phyloP scores from a whole-genome alignment of 2,797 vertebrate genomes.

The Galago senegalensis region DNA sequence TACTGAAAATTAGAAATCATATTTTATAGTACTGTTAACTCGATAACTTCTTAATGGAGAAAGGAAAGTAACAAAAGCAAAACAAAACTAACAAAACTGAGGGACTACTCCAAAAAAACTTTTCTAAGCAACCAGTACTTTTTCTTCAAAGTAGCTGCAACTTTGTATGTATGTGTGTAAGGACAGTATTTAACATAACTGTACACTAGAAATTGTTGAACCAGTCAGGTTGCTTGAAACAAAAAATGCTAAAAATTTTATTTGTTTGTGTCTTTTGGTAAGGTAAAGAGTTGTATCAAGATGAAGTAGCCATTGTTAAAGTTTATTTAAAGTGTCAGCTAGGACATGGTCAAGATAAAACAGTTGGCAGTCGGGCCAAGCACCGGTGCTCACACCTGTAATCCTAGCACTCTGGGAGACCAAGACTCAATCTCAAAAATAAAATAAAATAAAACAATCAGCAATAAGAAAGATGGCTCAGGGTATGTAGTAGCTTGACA shows the following conservation, averaged over 20 bases:
- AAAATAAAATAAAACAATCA: constrained; percentile 18
- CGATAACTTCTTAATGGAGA: constrained; percentile 7
- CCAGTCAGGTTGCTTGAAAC: background rate
- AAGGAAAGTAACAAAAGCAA: constrained; percentile 55
- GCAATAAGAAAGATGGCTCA: constrained; percentile 34
- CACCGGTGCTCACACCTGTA: no score
- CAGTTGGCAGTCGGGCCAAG: background rate
- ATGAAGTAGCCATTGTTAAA: constrained; percentile 34
- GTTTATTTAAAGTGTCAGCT: constrained; percentile 39
- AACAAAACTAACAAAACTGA: background rate
- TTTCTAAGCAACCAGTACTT: background rate
- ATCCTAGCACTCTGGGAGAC: no score
- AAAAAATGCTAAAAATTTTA: background rate
- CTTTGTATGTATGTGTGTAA: background rate
- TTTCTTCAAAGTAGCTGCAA: constrained; percentile 41
- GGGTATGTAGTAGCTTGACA: constrained; percentile 6
- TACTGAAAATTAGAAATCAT: constrained; percentile 41
- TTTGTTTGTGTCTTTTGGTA: constrained; percentile 44
- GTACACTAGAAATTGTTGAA: constrained; percentile 51
- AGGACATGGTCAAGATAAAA: constrained; percentile 53
- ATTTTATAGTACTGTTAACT: constrained; percentile 17
- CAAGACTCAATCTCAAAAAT: no score
- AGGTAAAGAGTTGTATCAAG: constrained; percentile 50
- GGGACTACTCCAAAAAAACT: background rate
- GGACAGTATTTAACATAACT: constrained; percentile 12